Base-by-base conservation (phyloP, 2,797 vertebrate species). In the Astyanax mexicanus region DNA sequence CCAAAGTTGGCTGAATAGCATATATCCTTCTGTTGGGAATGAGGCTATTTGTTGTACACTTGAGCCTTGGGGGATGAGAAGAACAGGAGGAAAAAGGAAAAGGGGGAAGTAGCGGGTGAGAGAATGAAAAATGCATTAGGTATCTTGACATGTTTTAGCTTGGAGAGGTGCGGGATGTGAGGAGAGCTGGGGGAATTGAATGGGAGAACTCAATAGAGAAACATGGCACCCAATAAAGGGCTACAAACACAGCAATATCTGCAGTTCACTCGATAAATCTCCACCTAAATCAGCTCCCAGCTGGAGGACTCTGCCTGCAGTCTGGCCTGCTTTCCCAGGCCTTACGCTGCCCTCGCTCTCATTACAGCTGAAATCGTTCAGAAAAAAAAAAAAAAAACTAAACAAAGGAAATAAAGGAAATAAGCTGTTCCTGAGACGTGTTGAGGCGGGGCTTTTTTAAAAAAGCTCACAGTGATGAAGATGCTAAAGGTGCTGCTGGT, bases 101-200 rank as follows among this genome's bases (percentile, higher is more conserved):
- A 58, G 37, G 67, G 58, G 13, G 45, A 74, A 58, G 37, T 12
- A 45, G 42, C n/a, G 67, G 80, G 23, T 17, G 29, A 21, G n/a
- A 66, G 38, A 21, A 47, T 42, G 45, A 80, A 80, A 83, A 72
- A 61, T 75, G 72, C 80, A 69, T 75, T 69, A 69, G 70, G 37
- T 75, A 49, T 40, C 69, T 68, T 61, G 79, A 77, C 71, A 66
- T 78, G 45, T 75, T 79, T 77, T 61, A 73, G 67, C 73, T 68
- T 69, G n/a, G 67, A 76, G 61, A 83, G 75, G 79, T 82, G 38
- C 32, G 35, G 69, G 47, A 60, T 79, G 64, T 82, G 69, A 84
- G 68, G 17, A 38, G 70, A 27, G 2, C 45, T 47, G 10, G 2
- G 47, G 10, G 72, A 86, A 80, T 80, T 69, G 62, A 72, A 79